Conservation (phyloP, 1,140 invertebrate genomes). For the Spodoptera frugiperda region DNA sequence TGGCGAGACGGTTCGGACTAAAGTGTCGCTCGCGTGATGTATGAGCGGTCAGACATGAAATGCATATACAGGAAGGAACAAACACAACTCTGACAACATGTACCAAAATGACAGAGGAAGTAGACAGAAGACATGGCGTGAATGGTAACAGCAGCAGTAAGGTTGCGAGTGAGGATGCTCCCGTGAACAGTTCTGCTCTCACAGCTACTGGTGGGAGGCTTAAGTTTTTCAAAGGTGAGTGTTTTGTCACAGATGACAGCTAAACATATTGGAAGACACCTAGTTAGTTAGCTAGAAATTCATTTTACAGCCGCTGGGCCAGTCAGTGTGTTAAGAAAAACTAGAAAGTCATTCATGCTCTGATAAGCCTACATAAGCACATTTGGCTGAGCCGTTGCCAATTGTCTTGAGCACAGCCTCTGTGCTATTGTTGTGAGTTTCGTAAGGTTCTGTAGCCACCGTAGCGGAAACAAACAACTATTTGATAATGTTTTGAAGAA, state of each 20-base stretch:
- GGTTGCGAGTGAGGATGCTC: constrained; percentile 75
- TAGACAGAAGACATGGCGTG: constrained; percentile 88
- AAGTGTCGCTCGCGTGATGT: constrained; percentile 75
- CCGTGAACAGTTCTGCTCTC: constrained; percentile 71
- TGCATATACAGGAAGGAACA: constrained; percentile 86
- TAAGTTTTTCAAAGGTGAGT: constrained; percentile 88
- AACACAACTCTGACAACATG: constrained; percentile 88
- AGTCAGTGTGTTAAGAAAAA: constrained; percentile 64
- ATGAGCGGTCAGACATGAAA: constrained; percentile 85
- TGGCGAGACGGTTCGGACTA: constrained; percentile 78
- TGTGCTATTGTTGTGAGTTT: constrained; percentile 78
- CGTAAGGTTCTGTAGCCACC: constrained; percentile 68
- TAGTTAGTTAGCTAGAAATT: not conserved
- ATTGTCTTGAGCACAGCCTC: constrained; percentile 76
- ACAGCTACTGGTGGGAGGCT: constrained; percentile 86
- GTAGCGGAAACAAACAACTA: constrained; percentile 62
- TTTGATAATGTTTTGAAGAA: constrained; percentile 38
- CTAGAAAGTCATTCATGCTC: constrained; percentile 86
- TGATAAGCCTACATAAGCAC: constrained; percentile 81
- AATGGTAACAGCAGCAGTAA: constrained; percentile 88
- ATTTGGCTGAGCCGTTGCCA: constrained; percentile 76
- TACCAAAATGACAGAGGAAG: constrained; percentile 89
- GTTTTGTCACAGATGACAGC: constrained; percentile 1
- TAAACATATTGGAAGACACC: not conserved
- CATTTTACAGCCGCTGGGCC: constrained; percentile 4